Conservation (phyloP, 2,888 invertebrate species). For the Hypomecis punctinalis region DNA sequence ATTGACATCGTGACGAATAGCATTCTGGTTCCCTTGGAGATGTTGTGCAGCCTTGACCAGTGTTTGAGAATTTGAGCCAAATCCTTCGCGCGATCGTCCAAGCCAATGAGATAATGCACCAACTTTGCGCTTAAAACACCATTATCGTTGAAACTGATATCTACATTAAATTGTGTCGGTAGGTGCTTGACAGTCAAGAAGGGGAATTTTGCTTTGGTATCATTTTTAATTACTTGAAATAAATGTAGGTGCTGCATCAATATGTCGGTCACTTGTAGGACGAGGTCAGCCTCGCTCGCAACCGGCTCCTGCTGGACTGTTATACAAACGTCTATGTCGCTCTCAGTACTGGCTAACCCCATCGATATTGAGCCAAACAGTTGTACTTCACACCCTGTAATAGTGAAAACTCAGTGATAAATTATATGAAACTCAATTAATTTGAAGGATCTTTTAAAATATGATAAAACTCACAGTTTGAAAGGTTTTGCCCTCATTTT, state of each 20-base stretch:
- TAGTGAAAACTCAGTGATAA: background rate
- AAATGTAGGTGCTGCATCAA: background rate
- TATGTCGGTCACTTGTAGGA: background rate
- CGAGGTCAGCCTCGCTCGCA: background rate
- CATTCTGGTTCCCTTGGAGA: background rate
- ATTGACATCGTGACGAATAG: conserved; percentile 35
- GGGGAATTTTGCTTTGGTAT: background rate
- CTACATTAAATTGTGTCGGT: conserved; percentile 15
- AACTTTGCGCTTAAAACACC: conserved; percentile 14
- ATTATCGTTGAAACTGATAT: conserved; percentile 18
- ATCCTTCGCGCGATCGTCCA: conserved; percentile 16
- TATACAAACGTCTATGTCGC: conserved; percentile 24
- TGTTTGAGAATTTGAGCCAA: conserved; percentile 17
- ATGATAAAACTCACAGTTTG: too few relatives aligned
- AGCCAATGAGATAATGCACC: conserved; percentile 9
- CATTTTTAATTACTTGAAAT: background rate
- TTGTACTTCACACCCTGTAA: conserved; percentile 21
- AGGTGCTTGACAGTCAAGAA: conserved; percentile 7
- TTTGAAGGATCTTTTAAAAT: too few relatives aligned
- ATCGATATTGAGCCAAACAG: conserved; percentile 23
- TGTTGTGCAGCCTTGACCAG: conserved; percentile 21
- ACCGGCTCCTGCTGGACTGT: conserved; percentile 1
- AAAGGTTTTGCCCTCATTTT: too few relatives aligned
- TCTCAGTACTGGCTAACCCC: conserved; percentile 18
- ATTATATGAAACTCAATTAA: too few relatives aligned